Evolutionary conservation across 2,888 invertebrate species (phyloP), one percentile per base, ranked within the genome.

Genomic region (Lithophane leautieri): DNA sequence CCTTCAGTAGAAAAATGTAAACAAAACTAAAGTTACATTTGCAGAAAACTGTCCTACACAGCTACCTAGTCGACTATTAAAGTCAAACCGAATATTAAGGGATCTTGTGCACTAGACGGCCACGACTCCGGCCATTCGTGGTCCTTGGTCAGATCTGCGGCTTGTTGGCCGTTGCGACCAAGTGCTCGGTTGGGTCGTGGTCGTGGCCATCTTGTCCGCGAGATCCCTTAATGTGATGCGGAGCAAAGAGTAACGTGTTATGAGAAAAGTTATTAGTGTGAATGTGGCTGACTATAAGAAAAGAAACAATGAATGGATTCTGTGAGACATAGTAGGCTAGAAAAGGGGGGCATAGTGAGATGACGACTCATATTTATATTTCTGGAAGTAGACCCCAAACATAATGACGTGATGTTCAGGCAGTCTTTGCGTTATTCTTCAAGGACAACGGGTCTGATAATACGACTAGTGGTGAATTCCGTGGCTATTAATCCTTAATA

Each of bases 231-330:
- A 52, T 52, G 22, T 68, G 52, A 28, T 69, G 40, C 28, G 40
- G 25, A 50, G 40, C 58, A 44, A 42, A 16, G 12, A 34, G 34
- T 16, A 34, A 34, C 34, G 34, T 77, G 25, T 69, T 76, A 69
- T 25, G 60, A 52, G 44, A 52, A 67, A 67, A 52, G 6, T 16
- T 58, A 42, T 34, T 8, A 52, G 2, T 42, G 40, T 28, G 28
- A 50, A 50, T n/a, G 22, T 34, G 28, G 3, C 19, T n/a, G 25
- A 16, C 47, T 67, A n/a, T 28, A 65, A 34, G 11, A 75, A 74
- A 61, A n/a, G 6, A 75, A 75, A 65, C 40, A 74, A 65, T 56
- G 2, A 40, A 75, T 75, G 25, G 16, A 56, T 40, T 56, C 47
- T 54, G 19, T 73, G 7, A 19, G 42, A 28, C 7, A n/a, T 34